Evolutionary conservation across 1,140 invertebrate species (phyloP), one percentile per base, ranked within the genome.

Genomic region (Mamestra configurata): DNA sequence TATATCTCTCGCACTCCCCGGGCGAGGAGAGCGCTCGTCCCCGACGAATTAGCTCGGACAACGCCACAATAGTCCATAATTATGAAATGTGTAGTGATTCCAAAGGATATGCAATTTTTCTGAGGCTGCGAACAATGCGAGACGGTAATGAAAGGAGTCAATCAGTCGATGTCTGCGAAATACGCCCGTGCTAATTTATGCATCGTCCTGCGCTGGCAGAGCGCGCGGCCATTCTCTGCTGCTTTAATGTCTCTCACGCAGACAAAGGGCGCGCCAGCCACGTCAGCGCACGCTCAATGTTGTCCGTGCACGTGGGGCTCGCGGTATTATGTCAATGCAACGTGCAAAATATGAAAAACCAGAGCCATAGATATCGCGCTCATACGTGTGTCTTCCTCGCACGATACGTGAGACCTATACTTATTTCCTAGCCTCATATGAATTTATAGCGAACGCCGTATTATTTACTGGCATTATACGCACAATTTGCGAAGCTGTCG

Each of bases 81-180:
- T 94, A 94, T 94, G 93, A 94, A 93, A 93, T 94, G 93, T 94
- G 93, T 93, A 90, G 92, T 92, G 89, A 93, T 93, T 93, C 87
- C 83, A 81, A 88, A 89, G 89, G 87, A 89, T 88, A 79, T 86
- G 92, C 82, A 90, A 94, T 93, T 93, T 93, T 93, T 93, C 93
- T 93, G 86, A 83, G 81, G 82, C 70, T 79, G 77, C 89, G 91
- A 93, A 94, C 93, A 94, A 94, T 93, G 87, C 84, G 84, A 75
- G 85, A 79, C 89, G 71, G 89, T 94, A 94, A 94, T 94, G 93
- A 93, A 94, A 93, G 91, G 90, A 93, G 93, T 94, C 93, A 94
- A 93, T 94, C 93, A 94, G 92, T 86, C 82, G 86, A 85, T 88
- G 92, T 92, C 91, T 88, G 93, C 89, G 84, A 85, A 92, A 91